Base-by-base conservation (phyloP, 2,113 vertebrate species). In the Hymenochirus boettgeri region DNA sequence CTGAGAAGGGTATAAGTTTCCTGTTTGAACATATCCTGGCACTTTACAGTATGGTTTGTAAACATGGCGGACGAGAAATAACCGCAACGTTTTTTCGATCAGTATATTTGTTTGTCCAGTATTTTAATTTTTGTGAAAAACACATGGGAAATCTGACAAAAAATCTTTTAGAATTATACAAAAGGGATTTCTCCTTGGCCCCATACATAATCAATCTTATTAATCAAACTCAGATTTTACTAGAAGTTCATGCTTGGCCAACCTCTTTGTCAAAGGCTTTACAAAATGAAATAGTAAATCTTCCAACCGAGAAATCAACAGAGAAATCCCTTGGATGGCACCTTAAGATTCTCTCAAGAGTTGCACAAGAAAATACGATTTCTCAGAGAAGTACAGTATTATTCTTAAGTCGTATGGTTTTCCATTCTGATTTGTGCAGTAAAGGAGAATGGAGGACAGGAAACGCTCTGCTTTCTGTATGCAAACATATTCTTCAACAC, bases 191-290 rank as follows among this genome's bases (percentile, higher is more conserved):
- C 11, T 60, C 71, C 2, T 79, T 94, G 24, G 90, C 91, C 0
- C 88, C 89, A 0, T 82, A 93, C 56, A n/a, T 93, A 52, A 87
- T 92, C 46, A 87, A 91, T 70, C 76, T 96, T 21, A 73, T 85
- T 1, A 76, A 90, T 35, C 73, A 57, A 48, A 82, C 80, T 2
- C 85, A 84, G 64, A 76, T 79, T 0, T 48, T 57, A n/a, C 70
- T 90, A 1, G 54, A 77, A 0, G 84, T 86, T 29, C 79, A 83
- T 0, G 8, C 5, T 47, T 92, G 89, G 88, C 73, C 84, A 0
- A 25, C 73, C 9, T 47, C 35, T 4, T 76, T 96, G 23, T 79
- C 83, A 18, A 71, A 27, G 18, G 79, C 71, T 3, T 60, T 96
- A 39, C 85, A 85, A 33, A 76, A 65, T n/a, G 75, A 74, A 50